phyloP scores from a whole-genome alignment of 2,797 vertebrate species.

The Yasuhikotakia modesta region DNA sequence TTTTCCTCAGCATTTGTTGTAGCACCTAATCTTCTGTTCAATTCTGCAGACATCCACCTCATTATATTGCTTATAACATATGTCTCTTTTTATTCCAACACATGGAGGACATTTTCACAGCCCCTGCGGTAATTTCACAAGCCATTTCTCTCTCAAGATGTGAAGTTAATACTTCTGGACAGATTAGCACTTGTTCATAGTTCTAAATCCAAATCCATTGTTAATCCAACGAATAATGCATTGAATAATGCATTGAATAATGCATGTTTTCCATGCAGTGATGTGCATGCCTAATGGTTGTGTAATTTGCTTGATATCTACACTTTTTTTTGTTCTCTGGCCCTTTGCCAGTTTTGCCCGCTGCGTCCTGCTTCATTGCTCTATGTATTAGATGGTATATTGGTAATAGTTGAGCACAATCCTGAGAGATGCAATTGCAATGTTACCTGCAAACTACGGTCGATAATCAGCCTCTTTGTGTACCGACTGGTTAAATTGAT shows the following conservation, averaged over 20 bases:
- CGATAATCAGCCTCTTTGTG: slow-evolving; percentile 45
- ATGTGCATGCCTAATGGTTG: slow-evolving; percentile 41
- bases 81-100: slow-evolving; percentile 7
- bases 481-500: slow-evolving; percentile 35
- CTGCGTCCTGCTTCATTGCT: slow-evolving; percentile 47
- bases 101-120: slow-evolving; percentile 2
- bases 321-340: slow-evolving; percentile 49
- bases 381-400: slow-evolving; percentile 48
- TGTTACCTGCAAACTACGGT: slow-evolving; percentile 29
- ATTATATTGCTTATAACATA: slow-evolving; percentile 6
- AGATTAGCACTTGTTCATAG: slow-evolving; percentile 13
- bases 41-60: background rate
- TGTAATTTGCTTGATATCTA: slow-evolving; percentile 65
- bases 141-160: slow-evolving; percentile 8
- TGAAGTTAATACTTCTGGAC: slow-evolving; percentile 18
- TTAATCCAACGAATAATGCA: slow-evolving; percentile 14
- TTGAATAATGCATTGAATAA: background rate
- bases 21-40: background rate
- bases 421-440: slow-evolving; percentile 25
- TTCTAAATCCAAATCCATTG: slow-evolving; percentile 10
- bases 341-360: slow-evolving; percentile 31
- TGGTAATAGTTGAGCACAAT: slow-evolving; percentile 39
- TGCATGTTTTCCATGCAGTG: slow-evolving; percentile 11
- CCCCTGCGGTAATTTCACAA: background rate
- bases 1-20: slow-evolving; percentile 12